These are phyloP conservation scores for Urocolius indicus DNA, from an alignment of 2,113 vertebrate species.

Conservation along the genomic window DNA sequence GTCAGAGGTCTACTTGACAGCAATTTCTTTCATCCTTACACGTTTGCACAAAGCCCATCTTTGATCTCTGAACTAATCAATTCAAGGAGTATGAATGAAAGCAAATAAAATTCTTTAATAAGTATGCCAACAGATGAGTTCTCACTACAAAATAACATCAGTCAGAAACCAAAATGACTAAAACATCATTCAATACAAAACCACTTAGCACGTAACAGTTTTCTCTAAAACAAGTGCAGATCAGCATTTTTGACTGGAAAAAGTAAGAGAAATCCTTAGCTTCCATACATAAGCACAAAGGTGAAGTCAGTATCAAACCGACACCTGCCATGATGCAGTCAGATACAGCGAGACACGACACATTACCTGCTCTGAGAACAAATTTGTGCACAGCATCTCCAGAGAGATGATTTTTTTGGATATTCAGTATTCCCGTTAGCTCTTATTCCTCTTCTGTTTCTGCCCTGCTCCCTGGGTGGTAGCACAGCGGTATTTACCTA, in stretches of 20 bases:
- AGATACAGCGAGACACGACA: not conserved
- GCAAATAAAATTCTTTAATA: not conserved
- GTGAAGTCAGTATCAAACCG: not conserved
- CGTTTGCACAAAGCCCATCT: not conserved
- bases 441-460: not conserved
- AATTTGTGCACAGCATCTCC: fast-evolving
- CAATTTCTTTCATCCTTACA: not conserved
- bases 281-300: not conserved
- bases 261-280: not conserved
- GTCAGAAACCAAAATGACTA: not conserved
- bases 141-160: not conserved
- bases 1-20: not conserved
- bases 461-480: not conserved
- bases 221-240: not conserved
- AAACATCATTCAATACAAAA: not conserved
- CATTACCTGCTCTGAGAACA: not conserved
- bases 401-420: not conserved
- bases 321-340: not conserved
- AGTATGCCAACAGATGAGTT: not conserved
- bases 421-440: not conserved
- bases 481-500: not conserved
- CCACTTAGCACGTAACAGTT: not conserved
- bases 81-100: not conserved
- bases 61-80: not conserved
- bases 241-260: not conserved